Conservation (phyloP, 2,113 vertebrate species). For the Eulemur rufifrons region DNA sequence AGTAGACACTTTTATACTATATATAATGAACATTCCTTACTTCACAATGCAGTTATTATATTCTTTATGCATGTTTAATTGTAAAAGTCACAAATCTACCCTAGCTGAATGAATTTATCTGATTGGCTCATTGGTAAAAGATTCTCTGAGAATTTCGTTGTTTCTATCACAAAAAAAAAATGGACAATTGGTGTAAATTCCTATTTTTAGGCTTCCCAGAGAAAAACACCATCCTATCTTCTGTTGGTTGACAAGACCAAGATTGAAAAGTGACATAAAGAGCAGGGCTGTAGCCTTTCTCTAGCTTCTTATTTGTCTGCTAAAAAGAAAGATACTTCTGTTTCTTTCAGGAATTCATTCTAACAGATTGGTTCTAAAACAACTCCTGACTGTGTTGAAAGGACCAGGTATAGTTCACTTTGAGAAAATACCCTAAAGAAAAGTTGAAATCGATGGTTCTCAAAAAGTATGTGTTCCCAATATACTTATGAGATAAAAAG, state of each 20-base stretch:
- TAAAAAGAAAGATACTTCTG: not conserved
- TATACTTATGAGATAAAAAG: not conserved
- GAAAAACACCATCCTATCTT: not conserved
- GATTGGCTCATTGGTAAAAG: constrained; percentile 19
- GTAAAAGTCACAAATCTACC: constrained; percentile 57
- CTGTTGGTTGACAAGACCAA: not conserved
- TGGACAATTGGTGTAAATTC: constrained; percentile 17
- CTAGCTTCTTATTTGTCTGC: not conserved
- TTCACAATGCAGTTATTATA: not conserved
- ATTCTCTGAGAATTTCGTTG: constrained; percentile 39
- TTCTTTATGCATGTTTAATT: constrained; percentile 49
- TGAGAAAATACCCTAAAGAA: constrained; percentile 18
- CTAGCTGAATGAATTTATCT: constrained; percentile 53
- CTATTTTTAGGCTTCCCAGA: not conserved
- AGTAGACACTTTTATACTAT: not conserved
- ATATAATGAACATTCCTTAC: not conserved
- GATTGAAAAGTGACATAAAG: not conserved
- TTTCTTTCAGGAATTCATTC: not conserved
- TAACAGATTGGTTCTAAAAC: constrained; percentile 36
- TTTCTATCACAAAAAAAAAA: not conserved
- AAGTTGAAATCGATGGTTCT: not conserved
- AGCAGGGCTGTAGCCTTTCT: not conserved
- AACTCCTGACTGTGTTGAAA: constrained; percentile 11
- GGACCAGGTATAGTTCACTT: not conserved
- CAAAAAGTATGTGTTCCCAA: not conserved